Base-by-base conservation (phyloP, 2,888 invertebrate species). In the Phaedon cochleariae region DNA sequence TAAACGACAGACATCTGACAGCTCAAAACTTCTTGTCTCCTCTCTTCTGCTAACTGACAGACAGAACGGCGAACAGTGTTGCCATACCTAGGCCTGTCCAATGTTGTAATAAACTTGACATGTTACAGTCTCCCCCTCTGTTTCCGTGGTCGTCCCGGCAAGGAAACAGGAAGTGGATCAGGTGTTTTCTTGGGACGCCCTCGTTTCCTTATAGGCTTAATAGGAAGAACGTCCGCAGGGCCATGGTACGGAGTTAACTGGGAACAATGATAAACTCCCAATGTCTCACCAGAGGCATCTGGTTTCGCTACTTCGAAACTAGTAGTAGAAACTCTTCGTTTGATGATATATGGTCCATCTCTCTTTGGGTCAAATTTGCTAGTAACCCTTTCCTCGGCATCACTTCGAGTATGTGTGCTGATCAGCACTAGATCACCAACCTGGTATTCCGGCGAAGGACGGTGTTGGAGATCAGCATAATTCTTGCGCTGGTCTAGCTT, bases 161-260 rank as follows among this genome's bases (percentile, higher is more conserved):
- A n/a, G n/a, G n/a, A n/a, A n/a, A n/a, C n/a, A n/a, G n/a, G n/a
- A n/a, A n/a, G n/a, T n/a, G n/a, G n/a, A n/a, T n/a, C n/a, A n/a
- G n/a, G n/a, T n/a, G n/a, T n/a, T n/a, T 58, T 59, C 4, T 45
- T 18, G 41, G 59, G 59, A 21, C 62, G 55, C 2, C 63, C 74
- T 52, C 76, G 79, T 7, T 83, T 83, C 48, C 62, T 21, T 57
- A 59, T 48, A 76, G 83, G 0, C 84, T 85, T 51, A 82, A 85
- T 1, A 85, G 85, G 74, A 85, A 85, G 17, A 85, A 86, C 60
- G 86, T 86, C 55, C 10, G n/a, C 17, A 17, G 45, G 45, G 18
- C 45, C 62, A 46, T 54, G 29, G 48, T 62, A 62, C 37, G 62
- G 62, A 17, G 26, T 17, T 41, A 61, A 41, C 5, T 1, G 49